Evolutionary conservation across 2,888 invertebrate genomes (phyloP), one percentile per base, ranked within the genome.

Genomic region (Biston betularia): DNA sequence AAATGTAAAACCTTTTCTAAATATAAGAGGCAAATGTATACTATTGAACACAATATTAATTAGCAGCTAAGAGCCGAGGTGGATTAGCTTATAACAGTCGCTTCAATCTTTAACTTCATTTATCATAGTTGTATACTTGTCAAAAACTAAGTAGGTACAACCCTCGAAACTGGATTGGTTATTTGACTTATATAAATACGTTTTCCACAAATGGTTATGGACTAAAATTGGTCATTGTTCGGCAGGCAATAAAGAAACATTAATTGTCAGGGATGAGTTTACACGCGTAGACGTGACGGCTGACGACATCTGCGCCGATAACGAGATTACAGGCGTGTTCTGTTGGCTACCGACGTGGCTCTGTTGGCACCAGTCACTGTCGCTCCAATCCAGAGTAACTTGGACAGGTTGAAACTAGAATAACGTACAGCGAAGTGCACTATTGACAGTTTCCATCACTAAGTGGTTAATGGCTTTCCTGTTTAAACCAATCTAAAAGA

Each of bases 261-360:
- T 81, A 83, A 84, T 77, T 78, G 77, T 66, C 71, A 70, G 67
- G 65, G 74, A 68, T 60, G 70, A 67, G 65, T 67, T 70, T 71
- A 72, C 71, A 52, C 71, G 73, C 71, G 70, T 72, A 74, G 70
- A 73, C 72, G 78, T 73, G 69, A 74, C 72, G 78, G 9, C 38
- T 80, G 81, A 75, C 79, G 79, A 83, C 81, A 80, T 78, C 71
- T 76, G 75, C 69, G 66, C 73, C 74, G 77, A 80, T 85, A 83
- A 84, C 78, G 73, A 81, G 81, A 82, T 85, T 80, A 80, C 74
- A 68, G 71, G 70, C 63, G 70, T 73, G 53, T 66, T 61, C 61
- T 68, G 60, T 42, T 56, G 63, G 62, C 66, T 61, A 45, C 54
- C 14, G 14, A 10, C 42, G 34, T 14, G 33, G 34, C 34, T 45